Base-by-base conservation (phyloP, 1,140 invertebrate species). In the Drosophila repleta region DNA sequence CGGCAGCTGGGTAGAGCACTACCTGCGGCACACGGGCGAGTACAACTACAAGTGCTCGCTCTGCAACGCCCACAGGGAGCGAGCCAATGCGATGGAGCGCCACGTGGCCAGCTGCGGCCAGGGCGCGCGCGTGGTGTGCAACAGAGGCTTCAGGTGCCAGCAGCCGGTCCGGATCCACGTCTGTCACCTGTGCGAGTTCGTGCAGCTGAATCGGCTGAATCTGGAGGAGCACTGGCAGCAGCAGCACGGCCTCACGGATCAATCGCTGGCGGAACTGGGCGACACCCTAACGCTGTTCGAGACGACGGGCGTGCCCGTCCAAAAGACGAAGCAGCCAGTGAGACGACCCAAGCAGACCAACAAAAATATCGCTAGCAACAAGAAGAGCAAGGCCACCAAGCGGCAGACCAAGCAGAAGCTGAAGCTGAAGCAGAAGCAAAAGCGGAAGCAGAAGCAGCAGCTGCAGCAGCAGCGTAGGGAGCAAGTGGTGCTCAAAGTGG, bases 1-100 rank as follows among this genome's bases (percentile, higher is more conserved):
- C 0, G 0, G 8, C 0, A 2, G 13, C n/a, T 79, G 74, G 79
- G n/a, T 90, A 45, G 94, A 95, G 37, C 95, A 96, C 68, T 92
- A 95, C 11, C 92, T 93, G 1, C 92, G 89, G 5, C 95, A 96
- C 55, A 95, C 94, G 0, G 95, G 95, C 0, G 95, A 96, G 75
- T 94, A 93, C 56, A 85, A 93, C 8, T 94, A 92, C 57, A 83
- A 89, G 5, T 96, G 95, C 80, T 92, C 89, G 3, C 75, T 88
- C 7, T 96, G 95, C 71, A 69, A 39, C 1, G 0, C 45, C 1
- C 53, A 72, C 1, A 13, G 18, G 0, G 8, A 35, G 21, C 46
- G 45, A 6, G 15, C 0, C 17, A 26, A 1, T 8, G 6, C 45
- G 0, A 32, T 70, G 6, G 17, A 45, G 0, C 0, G 3, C 0